Evolutionary conservation across 2,113 vertebrate genomes (phyloP), one percentile per base, ranked within the genome.

Genomic region (Sialia sialis): DNA sequence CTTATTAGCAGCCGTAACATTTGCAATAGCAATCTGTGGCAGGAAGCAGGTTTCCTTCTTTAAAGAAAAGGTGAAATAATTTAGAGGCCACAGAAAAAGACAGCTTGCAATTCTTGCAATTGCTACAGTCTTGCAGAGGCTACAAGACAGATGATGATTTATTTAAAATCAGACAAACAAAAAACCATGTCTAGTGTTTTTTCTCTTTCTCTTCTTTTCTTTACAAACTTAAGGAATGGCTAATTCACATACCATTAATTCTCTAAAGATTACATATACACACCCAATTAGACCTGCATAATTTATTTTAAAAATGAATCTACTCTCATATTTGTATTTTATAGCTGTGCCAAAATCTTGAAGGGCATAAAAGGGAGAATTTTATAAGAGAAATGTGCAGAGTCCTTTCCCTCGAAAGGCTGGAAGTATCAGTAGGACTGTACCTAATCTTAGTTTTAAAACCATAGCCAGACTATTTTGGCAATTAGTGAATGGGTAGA

Each of bases 191-290:
- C 12, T 72, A 39, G 5, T 25, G 30, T 22, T 27, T 49, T 78
- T 78, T 55, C 20, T 63, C 21, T 79, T 86, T 77, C 34, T 76
- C 44, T 27, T 27, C 44, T 74, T 56, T 36, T 41, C 21, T 81
- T 87, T 88, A n/a, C 70, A 58, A 23, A 52, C 58, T 78, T 69
- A 63, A 93, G 39, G 68, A 91, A 66, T 41, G 77, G 59, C 63
- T 85, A 84, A 77, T 85, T 91, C 84, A 44, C 58, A 34, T 90
- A 48, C 59, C 86, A 44, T 94, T 90, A 90, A 73, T 70, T 93
- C 67, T 85, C 44, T 91, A 58, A 89, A 91, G 87, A 89, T 56
- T 78, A 46, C 55, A n/a, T 73, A 59, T 80, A 63, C 54, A 51
- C 72, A 81, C 32, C 26, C 41, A 86, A 90, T 95, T 93, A 95